Conservation (phyloP, 2,797 vertebrate species). For the Melanotaenia boesemani region DNA sequence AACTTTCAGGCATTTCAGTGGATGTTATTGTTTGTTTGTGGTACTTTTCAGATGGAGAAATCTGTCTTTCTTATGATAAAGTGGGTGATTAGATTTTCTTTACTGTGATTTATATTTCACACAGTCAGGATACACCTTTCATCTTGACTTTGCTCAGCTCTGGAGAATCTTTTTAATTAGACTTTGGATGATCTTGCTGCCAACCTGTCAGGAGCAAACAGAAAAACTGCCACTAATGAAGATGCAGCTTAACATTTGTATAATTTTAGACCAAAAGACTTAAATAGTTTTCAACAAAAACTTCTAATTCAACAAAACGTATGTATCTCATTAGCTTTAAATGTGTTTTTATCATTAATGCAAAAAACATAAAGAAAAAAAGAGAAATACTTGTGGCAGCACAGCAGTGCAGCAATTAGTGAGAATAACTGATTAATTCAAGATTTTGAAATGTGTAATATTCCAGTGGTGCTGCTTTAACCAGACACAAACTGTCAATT, state of each 20-base stretch:
- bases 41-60: background rate
- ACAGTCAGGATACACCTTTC: background rate
- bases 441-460: background rate
- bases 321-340: background rate
- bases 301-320: background rate
- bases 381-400: background rate
- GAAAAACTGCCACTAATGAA: constrained; percentile 8
- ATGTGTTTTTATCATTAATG: background rate
- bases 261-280: background rate
- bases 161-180: constrained; percentile 26
- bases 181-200: constrained; percentile 25
- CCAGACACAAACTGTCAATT: background rate
- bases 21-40: background rate
- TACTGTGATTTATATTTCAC: background rate
- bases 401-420: background rate
- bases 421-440: background rate
- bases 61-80: background rate
- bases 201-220: constrained; percentile 3
- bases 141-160: constrained; percentile 6
- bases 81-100: background rate
- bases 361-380: background rate
- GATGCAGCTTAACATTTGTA: background rate
- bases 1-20: constrained; percentile 39
- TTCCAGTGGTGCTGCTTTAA: background rate
- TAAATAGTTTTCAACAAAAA: background rate